Percentiles rank a stretch among this genome's conserved stretches.
Evolutionary conservation across 2,797 vertebrate genomes (phyloP).

Genomic region (Liparis tanakae): DNA sequence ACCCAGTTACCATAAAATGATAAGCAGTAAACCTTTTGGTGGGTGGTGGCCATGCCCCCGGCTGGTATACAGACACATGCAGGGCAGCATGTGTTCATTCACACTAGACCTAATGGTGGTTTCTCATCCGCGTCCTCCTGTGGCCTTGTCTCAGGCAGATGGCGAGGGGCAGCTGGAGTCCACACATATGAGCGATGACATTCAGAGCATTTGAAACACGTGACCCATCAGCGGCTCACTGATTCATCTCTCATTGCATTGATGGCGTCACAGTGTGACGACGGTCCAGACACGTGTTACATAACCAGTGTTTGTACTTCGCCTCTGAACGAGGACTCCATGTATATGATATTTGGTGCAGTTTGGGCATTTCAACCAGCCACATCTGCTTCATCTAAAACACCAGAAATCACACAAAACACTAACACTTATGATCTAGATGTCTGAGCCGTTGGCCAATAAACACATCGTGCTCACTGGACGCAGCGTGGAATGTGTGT

Average conservation of each 20-base stretch:
- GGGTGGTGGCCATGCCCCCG: background rate
- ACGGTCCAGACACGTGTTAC: background rate
- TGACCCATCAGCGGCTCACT: conserved; percentile 41
- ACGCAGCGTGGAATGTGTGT: conserved; percentile 50
- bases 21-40: background rate
- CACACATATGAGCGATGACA: conserved; percentile 34
- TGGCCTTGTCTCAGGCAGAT: conserved; percentile 34
- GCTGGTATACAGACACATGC: background rate
- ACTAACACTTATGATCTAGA: conserved; percentile 74
- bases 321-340: background rate
- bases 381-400: conserved; percentile 71
- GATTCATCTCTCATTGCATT: conserved; percentile 40
- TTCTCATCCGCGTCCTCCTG: conserved; percentile 41
- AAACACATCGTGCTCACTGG: conserved; percentile 65
- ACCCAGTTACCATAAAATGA: background rate
- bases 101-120: background rate
- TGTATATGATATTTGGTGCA: conserved; percentile 49
- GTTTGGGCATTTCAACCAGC: conserved; percentile 38
- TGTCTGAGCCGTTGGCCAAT: conserved; percentile 72
- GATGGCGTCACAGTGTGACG: conserved; percentile 1
- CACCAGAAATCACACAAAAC: conserved; percentile 71
- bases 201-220: conserved; percentile 51
- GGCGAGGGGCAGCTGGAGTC: conserved; percentile 55
- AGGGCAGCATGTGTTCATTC: conserved; percentile 27
- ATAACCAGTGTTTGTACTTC: conserved; percentile 40